phyloP scores from a whole-genome alignment of 2,113 vertebrate species.

The Strix uralensis region DNA sequence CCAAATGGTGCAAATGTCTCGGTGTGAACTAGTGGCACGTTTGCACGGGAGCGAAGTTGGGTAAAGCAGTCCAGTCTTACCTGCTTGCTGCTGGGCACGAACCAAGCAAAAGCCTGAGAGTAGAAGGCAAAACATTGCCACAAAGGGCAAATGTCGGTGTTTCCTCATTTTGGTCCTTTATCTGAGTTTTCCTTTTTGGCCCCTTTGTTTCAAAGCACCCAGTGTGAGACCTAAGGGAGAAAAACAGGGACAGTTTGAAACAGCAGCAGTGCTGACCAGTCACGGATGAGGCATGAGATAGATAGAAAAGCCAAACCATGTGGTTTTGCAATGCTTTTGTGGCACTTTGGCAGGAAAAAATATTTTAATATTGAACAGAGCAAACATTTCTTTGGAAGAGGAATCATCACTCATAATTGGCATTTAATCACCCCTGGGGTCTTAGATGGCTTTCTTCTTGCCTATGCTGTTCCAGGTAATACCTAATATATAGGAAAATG shows the following conservation, averaged over 20 bases:
- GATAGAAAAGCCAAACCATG: background rate
- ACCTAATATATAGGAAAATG: background rate
- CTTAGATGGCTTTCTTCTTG: background rate
- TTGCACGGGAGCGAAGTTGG: background rate
- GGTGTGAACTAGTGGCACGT: rapidly evolving
- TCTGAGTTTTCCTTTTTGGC: background rate
- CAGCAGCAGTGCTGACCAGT: rapidly evolving
- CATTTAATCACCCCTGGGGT: background rate
- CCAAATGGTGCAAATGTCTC: background rate
- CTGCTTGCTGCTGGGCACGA: conserved; percentile 74
- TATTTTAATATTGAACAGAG: background rate
- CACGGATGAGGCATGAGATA: rapidly evolving
- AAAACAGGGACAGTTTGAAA: background rate
- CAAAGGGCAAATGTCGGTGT: conserved; percentile 64
- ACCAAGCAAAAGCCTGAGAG: conserved; percentile 71
- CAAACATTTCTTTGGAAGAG: background rate
- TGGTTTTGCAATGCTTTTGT: background rate
- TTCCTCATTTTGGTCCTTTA: conserved; percentile 79
- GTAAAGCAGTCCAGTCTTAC: conserved; percentile 41
- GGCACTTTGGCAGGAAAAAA: background rate
- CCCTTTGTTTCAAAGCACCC: conserved; percentile 65
- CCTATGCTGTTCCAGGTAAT: background rate
- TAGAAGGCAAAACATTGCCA: conserved; percentile 75
- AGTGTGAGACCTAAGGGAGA: conserved; percentile 44
- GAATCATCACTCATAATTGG: background rate